Percentiles rank a stretch among this genome's conserved stretches.
Conservation (phyloP, 2,113 vertebrate species). For the Etheostoma spectabile region DNA sequence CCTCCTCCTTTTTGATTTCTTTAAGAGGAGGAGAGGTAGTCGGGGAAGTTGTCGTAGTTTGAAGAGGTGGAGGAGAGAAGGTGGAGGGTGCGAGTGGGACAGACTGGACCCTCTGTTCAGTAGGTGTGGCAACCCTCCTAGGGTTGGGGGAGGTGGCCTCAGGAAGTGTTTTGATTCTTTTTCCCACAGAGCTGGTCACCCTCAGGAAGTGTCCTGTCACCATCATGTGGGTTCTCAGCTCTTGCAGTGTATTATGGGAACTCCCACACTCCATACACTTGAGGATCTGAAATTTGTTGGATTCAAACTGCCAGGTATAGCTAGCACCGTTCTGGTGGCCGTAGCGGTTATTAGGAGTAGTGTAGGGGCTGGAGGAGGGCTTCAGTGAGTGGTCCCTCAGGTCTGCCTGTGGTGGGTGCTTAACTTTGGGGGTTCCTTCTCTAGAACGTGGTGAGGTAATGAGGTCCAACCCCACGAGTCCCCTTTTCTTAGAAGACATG, state of each 20-base stretch:
- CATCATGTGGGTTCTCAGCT: slow-evolving; percentile 98
- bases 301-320: slow-evolving; percentile 95
- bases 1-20: slow-evolving; percentile 93
- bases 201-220: slow-evolving; percentile 97
- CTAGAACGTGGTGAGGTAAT: slow-evolving; percentile 90
- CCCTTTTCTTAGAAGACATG: slow-evolving; percentile 91
- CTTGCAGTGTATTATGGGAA: slow-evolving; percentile 95
- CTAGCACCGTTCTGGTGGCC: slow-evolving; percentile 95
- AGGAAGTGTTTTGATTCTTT: slow-evolving; percentile 91
- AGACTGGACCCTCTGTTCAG: slow-evolving; percentile 93
- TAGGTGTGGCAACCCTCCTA: slow-evolving; percentile 75
- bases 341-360: slow-evolving; percentile 89
- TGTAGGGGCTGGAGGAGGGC: slow-evolving; percentile 89
- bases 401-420: slow-evolving; percentile 80
- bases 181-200: slow-evolving; percentile 92
- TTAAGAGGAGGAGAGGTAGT: slow-evolving; percentile 84
- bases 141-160: slow-evolving; percentile 86
- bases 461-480: slow-evolving; percentile 89
- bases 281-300: slow-evolving; percentile 95
- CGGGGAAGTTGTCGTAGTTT: slow-evolving; percentile 77
- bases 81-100: slow-evolving; percentile 92
- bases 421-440: slow-evolving; percentile 89
- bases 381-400: slow-evolving; percentile 86
- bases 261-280: slow-evolving; percentile 98
- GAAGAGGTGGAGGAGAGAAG: slow-evolving; percentile 87